Percentiles rank a stretch among this genome's conserved stretches.
phyloP scores from a whole-genome alignment of 2,888 invertebrate genomes.

The Xanthorhoe spadicearia region DNA sequence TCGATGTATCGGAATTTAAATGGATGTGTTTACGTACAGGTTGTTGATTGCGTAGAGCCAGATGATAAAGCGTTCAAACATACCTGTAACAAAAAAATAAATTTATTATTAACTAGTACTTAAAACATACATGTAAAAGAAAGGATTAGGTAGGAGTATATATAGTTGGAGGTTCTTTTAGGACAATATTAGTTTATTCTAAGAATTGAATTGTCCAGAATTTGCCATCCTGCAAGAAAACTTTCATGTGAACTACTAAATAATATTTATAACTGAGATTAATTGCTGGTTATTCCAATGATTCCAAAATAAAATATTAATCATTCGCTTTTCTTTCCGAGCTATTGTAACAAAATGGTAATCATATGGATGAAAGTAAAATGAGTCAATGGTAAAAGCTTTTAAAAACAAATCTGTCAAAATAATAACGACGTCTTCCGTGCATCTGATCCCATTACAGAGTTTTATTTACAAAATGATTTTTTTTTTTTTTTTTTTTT shows the following conservation, averaged over 20 bases:
- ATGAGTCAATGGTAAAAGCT: constrained; percentile 21
- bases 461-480: constrained; percentile 15
- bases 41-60: constrained; percentile 17
- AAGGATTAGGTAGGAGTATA: not conserved
- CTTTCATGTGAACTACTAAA: too few species aligned
- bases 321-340: not conserved
- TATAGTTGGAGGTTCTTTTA: too few species aligned
- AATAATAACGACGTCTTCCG: constrained; percentile 24
- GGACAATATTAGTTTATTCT: too few species aligned
- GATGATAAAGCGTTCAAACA: constrained; percentile 31
- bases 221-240: too few species aligned
- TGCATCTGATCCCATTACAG: constrained; percentile 14
- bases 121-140: not conserved
- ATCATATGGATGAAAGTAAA: constrained; percentile 5
- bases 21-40: constrained; percentile 25
- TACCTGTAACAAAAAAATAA: constrained; percentile 53
- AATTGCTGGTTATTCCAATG: too few species aligned
- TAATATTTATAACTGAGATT: too few species aligned
- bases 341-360: not conserved
- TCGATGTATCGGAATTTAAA: constrained; percentile 14
- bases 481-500: too few species aligned
- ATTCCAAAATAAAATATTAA: too few species aligned
- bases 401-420: constrained; percentile 26
- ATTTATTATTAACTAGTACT: constrained; percentile 7
- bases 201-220: too few species aligned